phyloP scores from a whole-genome alignment of 2,113 vertebrate species.

The Elaphurus davidianus region DNA sequence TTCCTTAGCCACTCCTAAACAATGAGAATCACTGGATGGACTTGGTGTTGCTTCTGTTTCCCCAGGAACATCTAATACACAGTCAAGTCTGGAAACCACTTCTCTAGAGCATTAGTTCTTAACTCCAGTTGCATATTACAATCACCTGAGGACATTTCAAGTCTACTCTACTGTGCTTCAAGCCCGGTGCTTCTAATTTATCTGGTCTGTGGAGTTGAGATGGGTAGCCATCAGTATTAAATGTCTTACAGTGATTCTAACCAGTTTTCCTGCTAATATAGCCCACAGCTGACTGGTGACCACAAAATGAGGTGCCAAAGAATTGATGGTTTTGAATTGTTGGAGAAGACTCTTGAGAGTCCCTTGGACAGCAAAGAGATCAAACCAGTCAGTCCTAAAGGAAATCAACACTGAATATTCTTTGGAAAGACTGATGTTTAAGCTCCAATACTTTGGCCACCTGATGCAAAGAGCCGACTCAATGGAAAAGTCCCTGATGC shows the following conservation, averaged over 20 bases:
- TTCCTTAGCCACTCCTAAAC: neutral
- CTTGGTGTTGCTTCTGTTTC: neutral
- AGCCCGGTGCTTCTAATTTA: neutral
- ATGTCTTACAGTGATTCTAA: neutral
- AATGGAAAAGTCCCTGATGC: neutral
- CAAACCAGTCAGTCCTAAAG: neutral
- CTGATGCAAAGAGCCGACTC: neutral
- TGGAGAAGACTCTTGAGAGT: neutral
- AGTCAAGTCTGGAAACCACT: neutral
- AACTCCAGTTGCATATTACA: neutral
- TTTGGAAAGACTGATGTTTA: neutral
- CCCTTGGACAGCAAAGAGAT: neutral
- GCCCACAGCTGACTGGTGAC: neutral
- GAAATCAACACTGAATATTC: neutral
- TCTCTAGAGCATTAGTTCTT: neutral
- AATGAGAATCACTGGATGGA: neutral
- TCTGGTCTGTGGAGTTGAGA: neutral
- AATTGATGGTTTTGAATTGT: neutral
- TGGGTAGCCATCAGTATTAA: neutral
- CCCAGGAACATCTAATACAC: neutral
- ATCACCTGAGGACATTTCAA: neutral
- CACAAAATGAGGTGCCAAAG: neutral
- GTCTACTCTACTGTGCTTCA: neutral
- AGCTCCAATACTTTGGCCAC: neutral
- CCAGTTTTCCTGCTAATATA: neutral